phyloP scores from a whole-genome alignment of 1,140 invertebrate species.

The Diorhabda elongata region DNA sequence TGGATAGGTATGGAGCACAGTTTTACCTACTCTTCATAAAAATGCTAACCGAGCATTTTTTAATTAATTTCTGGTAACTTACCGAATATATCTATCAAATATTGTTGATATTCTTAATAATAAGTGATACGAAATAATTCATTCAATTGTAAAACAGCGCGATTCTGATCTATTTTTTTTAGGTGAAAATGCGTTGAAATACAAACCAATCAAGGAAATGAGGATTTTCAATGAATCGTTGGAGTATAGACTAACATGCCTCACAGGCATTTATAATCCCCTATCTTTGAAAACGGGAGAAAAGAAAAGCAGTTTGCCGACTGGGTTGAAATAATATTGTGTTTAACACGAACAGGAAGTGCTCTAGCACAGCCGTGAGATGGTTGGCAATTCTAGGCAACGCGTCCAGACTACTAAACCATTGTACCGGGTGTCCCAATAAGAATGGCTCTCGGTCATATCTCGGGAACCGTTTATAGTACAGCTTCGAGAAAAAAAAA shows the following conservation, averaged over 20 bases:
- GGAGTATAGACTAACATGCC: conserved; percentile 16
- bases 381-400: conserved; percentile 17
- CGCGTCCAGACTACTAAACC: conserved; percentile 19
- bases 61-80: no score
- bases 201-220: conserved; percentile 12
- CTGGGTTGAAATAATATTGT: conserved; percentile 22
- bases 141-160: no score
- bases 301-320: conserved; percentile 19
- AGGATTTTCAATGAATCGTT: conserved; percentile 10
- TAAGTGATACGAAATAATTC: no score
- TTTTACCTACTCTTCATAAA: no score
- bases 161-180: no score
- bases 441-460: no score
- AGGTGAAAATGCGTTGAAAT: neutral
- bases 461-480: no score
- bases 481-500: no score
- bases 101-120: no score
- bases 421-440: neutral
- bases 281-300: conserved; percentile 15
- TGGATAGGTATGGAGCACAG: no score
- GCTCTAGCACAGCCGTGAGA: conserved; percentile 21
- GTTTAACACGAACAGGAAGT: conserved; percentile 23
- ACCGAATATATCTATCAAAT: no score
- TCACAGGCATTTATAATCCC: conserved; percentile 12
- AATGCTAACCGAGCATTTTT: no score